Conservation (phyloP, 2,888 invertebrate species). For the Megalurothrips usitatus region DNA sequence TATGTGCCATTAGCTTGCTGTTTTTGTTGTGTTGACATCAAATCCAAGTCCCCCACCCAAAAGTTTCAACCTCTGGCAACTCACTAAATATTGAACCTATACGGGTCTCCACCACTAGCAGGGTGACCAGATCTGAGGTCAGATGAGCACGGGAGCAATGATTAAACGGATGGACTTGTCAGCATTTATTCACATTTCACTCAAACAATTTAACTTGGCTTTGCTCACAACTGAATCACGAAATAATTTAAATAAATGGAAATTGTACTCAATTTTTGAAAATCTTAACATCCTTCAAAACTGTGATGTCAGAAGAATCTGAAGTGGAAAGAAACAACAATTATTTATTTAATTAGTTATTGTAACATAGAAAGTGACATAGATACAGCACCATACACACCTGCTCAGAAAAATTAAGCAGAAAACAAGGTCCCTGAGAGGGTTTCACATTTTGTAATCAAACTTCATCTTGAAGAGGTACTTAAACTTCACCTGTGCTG, state of each 20-base stretch:
- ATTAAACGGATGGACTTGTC: no score
- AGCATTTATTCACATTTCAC: no score
- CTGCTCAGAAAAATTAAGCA: not conserved
- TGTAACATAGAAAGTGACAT: not conserved
- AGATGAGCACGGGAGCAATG: no score
- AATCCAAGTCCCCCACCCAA: no score
- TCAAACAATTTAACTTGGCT: no score
- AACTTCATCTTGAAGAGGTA: constrained; percentile 86
- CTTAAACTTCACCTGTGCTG: constrained; percentile 86
- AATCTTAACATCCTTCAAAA: not conserved
- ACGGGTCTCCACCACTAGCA: no score
- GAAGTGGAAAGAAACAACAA: not conserved
- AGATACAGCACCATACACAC: not conserved
- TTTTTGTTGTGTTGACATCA: no score
- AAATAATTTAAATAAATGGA: not conserved
- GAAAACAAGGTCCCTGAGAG: not conserved
- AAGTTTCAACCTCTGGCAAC: no score
- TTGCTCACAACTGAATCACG: no score
- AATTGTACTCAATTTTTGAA: not conserved
- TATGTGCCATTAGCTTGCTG: no score
- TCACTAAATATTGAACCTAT: no score
- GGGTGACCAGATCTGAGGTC: no score
- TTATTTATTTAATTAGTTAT: not conserved
- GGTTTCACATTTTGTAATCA: constrained; percentile 53
- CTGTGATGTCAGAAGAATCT: not conserved